phyloP scores from a whole-genome alignment of 1,140 invertebrate species.

The Temnothorax curvispinosus region DNA sequence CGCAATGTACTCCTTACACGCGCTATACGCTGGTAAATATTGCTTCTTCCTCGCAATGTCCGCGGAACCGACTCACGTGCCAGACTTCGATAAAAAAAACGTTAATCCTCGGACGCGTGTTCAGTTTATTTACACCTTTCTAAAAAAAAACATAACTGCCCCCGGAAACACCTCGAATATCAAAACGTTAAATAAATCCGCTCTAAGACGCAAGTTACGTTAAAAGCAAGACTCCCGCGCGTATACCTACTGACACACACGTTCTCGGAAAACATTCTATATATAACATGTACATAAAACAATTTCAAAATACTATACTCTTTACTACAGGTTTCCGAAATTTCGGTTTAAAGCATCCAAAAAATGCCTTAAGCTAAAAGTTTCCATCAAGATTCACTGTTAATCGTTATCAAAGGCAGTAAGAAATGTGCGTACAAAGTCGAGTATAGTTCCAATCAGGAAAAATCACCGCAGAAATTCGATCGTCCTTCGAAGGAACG shows the following conservation, averaged over 20 bases:
- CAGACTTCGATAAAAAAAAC: conserved; percentile 6
- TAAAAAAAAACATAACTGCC: not conserved
- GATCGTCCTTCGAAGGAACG: conserved; percentile 32
- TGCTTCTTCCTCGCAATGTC: conserved; percentile 24
- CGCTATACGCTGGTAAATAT: conserved; percentile 10
- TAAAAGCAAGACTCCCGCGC: conserved; percentile 31
- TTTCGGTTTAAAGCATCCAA: conserved; percentile 55
- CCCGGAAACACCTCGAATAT: not conserved
- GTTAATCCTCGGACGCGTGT: conserved; percentile 1
- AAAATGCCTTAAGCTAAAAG: conserved; percentile 59
- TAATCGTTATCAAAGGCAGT: conserved; percentile 58
- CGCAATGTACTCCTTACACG: conserved; percentile 14
- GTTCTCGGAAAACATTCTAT: conserved; percentile 22
- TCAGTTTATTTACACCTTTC: conserved; percentile 20
- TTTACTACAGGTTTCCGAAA: conserved; percentile 20
- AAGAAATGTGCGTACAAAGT: conserved; percentile 62
- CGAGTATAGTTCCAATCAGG: conserved; percentile 39
- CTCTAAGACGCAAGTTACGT: conserved; percentile 26
- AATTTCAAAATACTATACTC: conserved; percentile 45
- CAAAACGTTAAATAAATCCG: conserved; percentile 36
- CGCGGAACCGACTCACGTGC: conserved; percentile 11
- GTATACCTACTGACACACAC: conserved; percentile 18
- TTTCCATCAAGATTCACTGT: conserved; percentile 21
- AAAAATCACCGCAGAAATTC: conserved; percentile 54
- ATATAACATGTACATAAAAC: conserved; percentile 32